These are phyloP conservation scores for Acinonyx jubatus DNA, from an alignment of 2,113 vertebrate species.

Conservation along the genomic window DNA sequence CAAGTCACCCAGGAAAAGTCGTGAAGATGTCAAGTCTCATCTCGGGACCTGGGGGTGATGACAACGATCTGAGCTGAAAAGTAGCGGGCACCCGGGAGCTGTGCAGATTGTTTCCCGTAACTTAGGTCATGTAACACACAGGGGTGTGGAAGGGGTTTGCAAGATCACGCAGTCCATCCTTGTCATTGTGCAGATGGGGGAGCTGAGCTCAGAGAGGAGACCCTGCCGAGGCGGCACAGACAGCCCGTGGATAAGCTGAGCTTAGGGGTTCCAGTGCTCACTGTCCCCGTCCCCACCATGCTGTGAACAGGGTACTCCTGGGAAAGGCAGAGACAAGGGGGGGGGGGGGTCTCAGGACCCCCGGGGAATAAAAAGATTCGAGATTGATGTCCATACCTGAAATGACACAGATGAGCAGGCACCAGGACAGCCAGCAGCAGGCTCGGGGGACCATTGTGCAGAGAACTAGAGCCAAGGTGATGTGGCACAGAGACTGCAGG, in stretches of 20 bases:
- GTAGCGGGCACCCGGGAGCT: accelerated
- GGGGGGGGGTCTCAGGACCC: background rate
- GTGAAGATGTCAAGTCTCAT: background rate
- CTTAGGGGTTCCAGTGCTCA: background rate
- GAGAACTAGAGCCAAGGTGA: background rate
- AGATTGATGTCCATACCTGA: background rate
- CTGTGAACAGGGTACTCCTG: background rate
- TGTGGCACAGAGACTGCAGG: background rate
- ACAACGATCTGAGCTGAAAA: background rate
- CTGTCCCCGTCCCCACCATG: background rate
- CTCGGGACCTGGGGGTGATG: background rate
- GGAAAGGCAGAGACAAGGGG: background rate
- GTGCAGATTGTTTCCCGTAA: background rate
- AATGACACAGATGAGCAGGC: constrained; percentile 23
- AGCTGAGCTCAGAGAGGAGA: background rate
- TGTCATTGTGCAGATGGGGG: background rate
- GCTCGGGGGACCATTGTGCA: background rate
- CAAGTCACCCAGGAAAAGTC: background rate
- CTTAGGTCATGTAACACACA: background rate
- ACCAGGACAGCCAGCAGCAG: background rate
- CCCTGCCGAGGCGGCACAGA: background rate
- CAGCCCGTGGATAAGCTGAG: background rate
- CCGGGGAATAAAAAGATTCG: background rate
- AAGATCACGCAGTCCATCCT: background rate
- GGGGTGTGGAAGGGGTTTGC: background rate